Evolutionary conservation across 1,140 invertebrate genomes (phyloP), one percentile per base, ranked within the genome.

Genomic region (Tenebrio molitor): DNA sequence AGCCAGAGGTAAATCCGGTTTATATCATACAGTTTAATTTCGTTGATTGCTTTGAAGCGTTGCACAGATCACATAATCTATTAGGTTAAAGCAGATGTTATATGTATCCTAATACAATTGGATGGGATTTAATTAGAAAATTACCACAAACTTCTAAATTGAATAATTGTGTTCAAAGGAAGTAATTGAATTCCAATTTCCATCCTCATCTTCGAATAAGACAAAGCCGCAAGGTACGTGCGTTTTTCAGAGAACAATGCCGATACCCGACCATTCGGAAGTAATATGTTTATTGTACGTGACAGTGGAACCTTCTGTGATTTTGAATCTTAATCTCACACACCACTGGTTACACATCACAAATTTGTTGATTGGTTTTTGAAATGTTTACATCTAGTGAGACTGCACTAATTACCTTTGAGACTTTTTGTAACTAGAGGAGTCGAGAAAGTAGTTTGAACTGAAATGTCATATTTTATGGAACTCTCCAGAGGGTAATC

Each of bases 131-230:
- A 46, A 46, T 46, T 46, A 46, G 14, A 46, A 46, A 46, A 46
- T 46, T 46, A 46, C 42, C 16, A 46, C 14, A 6, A 46, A 15
- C 14, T 46, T 46, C 42, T 46, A 19, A 46, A 46, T 46, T 46
- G 42, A 46, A 46, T 46, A 46, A 46, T 46, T 46, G 42, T 19
- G 42, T 46, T 46, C 16, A 46, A 46, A 46, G 42, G 42, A 46
- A 46, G 17, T 19, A 46, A 46, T 46, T 46, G 14, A 46, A 46
- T 46, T 46, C 16, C 42, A 4, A 16, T 46, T 46, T 46, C 42
- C 42, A 46, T 19, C 10, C 42, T 46, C 16, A 4, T 39, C 42
- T 17, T 46, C 14, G 12, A 46, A 17, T 12, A 39, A 7, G 36
- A 39, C 36, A 39, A 12, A 39, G 36, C 36, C 36, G 36, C 36